These are phyloP conservation scores for Tyrophagus putrescentiae DNA, from an alignment of 1,140 invertebrate species.

Conservation along the genomic window DNA sequence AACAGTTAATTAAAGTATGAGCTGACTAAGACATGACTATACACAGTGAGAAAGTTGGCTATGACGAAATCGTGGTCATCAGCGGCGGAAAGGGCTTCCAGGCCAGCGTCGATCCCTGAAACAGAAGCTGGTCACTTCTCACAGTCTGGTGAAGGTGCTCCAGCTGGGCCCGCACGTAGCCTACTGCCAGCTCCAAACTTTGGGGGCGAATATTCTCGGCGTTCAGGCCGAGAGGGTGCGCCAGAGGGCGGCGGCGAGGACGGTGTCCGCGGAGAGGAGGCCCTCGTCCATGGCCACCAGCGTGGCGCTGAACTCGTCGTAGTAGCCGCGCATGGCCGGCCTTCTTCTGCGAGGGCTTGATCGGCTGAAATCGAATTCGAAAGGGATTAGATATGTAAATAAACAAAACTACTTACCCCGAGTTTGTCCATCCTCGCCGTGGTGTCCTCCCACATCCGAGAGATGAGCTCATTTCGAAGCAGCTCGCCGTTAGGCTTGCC, in stretches of 20 bases:
- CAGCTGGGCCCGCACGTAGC: neutral
- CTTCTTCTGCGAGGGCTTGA: neutral
- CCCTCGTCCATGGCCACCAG: conserved; percentile 74
- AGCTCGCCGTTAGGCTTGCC: conserved; percentile 45
- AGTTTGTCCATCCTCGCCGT: conserved; percentile 50
- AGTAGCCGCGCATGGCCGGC: conserved; percentile 36
- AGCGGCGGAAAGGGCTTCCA: no score
- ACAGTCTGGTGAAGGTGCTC: no score
- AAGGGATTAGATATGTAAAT: no score
- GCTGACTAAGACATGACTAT: no score
- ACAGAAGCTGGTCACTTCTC: no score
- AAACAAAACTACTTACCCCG: conserved; percentile 40
- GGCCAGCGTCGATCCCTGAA: no score
- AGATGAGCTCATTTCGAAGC: conserved; percentile 53
- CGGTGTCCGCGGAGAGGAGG: conserved; percentile 49
- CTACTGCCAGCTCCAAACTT: neutral
- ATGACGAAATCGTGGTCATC: no score
- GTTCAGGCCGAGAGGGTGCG: conserved; percentile 47
- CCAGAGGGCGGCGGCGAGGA: conserved; percentile 67
- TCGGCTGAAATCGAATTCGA: conserved; percentile 5
- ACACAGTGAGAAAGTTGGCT: no score
- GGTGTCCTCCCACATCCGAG: conserved; percentile 67
- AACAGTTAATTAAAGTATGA: no score
- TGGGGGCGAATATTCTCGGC: conserved; percentile 10
- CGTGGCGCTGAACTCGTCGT: conserved; percentile 63